Evolutionary conservation across 2,888 invertebrate genomes (phyloP), one percentile per base, ranked within the genome.

Genomic region (Lampropteryx suffumata): DNA sequence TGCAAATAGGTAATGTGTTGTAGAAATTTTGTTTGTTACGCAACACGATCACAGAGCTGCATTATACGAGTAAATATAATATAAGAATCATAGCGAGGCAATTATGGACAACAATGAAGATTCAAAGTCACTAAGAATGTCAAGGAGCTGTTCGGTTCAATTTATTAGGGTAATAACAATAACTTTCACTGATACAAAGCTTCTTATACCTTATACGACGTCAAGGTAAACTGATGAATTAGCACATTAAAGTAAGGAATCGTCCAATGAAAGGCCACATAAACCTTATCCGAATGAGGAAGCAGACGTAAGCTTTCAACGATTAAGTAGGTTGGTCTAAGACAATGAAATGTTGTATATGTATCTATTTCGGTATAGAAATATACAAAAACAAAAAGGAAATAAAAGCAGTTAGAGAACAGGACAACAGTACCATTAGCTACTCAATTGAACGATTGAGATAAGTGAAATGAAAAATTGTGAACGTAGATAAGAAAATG

Each of bases 301-400:
- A 60, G 45, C 46, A 27, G 49, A 45, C 33, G 28, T 42, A 61
- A 57, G 55, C 56, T 56, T 57, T 45, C 50, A 55, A 48, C 10
- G n/a, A n/a, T n/a, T n/a, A n/a, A n/a, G n/a, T n/a, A 57, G 7
- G 57, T 54, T 50, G 41, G 43, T 6, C 42, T 48, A 43, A 29
- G 43, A 69, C 67, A 75, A 58, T n/a, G n/a, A n/a, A n/a, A n/a
- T 64, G 67, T 72, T 65, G 62, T 48, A 46, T 17, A 4, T 17
- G 17, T 3, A 46, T 51, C 57, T 62, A 67, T 67, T 63, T 63
- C 17, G 55, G 60, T 54, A 58, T 51, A 37, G 27, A 36, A 34
- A 24, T n/a, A n/a, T 27, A 3, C 7, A 27, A 27, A 33, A 24
- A 6, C 14, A 33, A 12, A 6, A 26, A 26, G 13, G 17, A 28